These are phyloP conservation scores for Dasysyrphus albostriatus DNA, from an alignment of 2,888 invertebrate species.

Conservation along the genomic window DNA sequence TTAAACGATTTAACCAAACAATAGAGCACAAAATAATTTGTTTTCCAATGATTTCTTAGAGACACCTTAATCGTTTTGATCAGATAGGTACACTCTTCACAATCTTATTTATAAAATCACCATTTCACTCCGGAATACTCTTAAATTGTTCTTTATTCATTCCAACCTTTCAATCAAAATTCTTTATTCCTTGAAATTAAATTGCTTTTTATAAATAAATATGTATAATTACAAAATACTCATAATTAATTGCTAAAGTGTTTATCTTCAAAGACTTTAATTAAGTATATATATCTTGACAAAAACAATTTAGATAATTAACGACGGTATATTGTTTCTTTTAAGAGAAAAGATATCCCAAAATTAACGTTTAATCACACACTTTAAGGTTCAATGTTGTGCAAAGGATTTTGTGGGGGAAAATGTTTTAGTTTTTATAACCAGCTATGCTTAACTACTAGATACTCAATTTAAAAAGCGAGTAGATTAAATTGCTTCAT, in stretches of 20 bases:
- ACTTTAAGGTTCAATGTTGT: constrained; percentile 17
- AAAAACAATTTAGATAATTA: constrained; percentile 1
- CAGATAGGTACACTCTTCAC: too few species aligned
- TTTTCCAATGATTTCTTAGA: too few species aligned
- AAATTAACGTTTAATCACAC: constrained; percentile 27
- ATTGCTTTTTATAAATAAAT: neutral
- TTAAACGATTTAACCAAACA: too few species aligned
- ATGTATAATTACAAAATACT: neutral
- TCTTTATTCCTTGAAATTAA: neutral
- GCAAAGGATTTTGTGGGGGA: constrained; percentile 9
- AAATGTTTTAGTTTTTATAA: neutral
- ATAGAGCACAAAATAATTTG: too few species aligned
- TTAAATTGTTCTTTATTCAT: neutral
- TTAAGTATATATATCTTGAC: constrained; percentile 15
- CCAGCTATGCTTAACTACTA: neutral
- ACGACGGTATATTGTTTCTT: constrained; percentile 3
- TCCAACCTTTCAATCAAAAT: neutral
- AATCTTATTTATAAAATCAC: too few species aligned
- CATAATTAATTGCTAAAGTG: constrained; percentile 24
- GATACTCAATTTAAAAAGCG: neutral
- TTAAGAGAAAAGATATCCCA: constrained; percentile 16
- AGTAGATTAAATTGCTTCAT: neutral
- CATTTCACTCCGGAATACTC: too few species aligned
- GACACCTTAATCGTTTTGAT: too few species aligned
- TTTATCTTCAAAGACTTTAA: constrained; percentile 14